Evolutionary conservation across 2,797 vertebrate genomes (phyloP), one percentile per base, ranked within the genome.

Genomic region (Adelosebastes latens): DNA sequence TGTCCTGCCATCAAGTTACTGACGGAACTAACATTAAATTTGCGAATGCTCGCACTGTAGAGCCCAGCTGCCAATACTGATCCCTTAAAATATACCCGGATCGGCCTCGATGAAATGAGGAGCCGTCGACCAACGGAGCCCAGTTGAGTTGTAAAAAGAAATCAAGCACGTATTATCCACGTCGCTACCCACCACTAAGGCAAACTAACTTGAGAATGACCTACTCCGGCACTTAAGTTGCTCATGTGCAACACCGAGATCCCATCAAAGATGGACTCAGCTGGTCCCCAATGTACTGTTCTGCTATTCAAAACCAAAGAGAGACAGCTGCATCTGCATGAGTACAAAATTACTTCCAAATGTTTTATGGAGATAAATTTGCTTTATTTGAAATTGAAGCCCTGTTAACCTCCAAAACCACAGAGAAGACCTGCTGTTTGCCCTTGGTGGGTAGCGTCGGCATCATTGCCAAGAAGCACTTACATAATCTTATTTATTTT

Each of bases 181-280:
- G 18, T 65, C 56, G 13, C 11, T 65, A 46, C 36, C 16, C 31
- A 39, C 69, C 68, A 60, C 20, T 5, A 27, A 25, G 55, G 36
- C 65, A 52, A 75, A 78, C n/a, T 55, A 27, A 81, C 46, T 34
- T 2, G 2, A 49, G 20, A 76, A n/a, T 72, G 75, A 77, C 60
- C 75, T 9, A 8, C 22, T 18, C 61, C 42, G 55, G 18, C 53
- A 66, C 69, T 32, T 11, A 13, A 12, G 66, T 58, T 65, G 36
- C 60, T 62, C 49, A 20, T 67, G 55, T 16, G 31, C 58, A 22
- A 31, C 29, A n/a, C 53, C 58, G 49, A 79, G 46, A 70, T 75
- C 63, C 22, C 59, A 72, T 77, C 49, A 46, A 53, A 87, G 68
- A 72, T n/a, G 24, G n/a, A 32, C 56, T 59, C 75, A 64, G 79